phyloP scores from a whole-genome alignment of 2,888 invertebrate species.

The Carterocephalus palaemon region DNA sequence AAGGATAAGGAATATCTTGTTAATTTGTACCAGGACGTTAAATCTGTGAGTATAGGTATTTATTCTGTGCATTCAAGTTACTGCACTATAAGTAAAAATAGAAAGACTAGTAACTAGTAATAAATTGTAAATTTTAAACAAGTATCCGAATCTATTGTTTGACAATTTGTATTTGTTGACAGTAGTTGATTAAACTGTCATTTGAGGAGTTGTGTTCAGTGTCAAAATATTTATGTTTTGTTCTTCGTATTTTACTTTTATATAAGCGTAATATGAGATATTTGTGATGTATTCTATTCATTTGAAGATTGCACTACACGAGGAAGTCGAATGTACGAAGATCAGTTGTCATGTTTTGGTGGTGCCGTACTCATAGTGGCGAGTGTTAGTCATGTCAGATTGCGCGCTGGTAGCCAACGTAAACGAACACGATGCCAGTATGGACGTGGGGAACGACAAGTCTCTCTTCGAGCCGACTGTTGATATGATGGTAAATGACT shows the following conservation, averaged over 20 bases:
- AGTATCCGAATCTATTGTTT: too few relatives aligned
- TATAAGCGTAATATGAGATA: conserved; percentile 47
- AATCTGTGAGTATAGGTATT: too few relatives aligned
- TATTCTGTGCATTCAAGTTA: too few relatives aligned
- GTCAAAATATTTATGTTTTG: conserved; percentile 77
- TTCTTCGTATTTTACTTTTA: conserved; percentile 45
- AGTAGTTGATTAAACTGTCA: conserved; percentile 17
- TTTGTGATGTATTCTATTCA: conserved; percentile 51
- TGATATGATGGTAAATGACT: conserved; percentile 98
- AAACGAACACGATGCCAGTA: conserved; percentile 77
- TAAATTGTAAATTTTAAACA: too few relatives aligned
- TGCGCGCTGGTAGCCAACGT: conserved; percentile 76
- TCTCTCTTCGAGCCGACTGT: conserved; percentile 93
- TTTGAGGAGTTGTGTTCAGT: conserved; percentile 46
- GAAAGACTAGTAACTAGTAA: too few relatives aligned
- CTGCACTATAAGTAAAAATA: too few relatives aligned
- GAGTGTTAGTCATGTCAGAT: conserved; percentile 75
- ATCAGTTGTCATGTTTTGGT: conserved; percentile 54
- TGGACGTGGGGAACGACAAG: conserved; percentile 77
- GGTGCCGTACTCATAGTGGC: conserved; percentile 49
- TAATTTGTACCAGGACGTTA: too few relatives aligned
- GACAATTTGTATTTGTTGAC: conserved; percentile 24
- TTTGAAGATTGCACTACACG: conserved; percentile 39
- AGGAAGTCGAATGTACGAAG: conserved; percentile 29
- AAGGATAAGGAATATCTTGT: too few relatives aligned